Percentiles rank a stretch among this genome's conserved stretches.
These are phyloP conservation scores for Simalia tracyae DNA, from an alignment of 2,797 vertebrate species.

Conservation along the genomic window DNA sequence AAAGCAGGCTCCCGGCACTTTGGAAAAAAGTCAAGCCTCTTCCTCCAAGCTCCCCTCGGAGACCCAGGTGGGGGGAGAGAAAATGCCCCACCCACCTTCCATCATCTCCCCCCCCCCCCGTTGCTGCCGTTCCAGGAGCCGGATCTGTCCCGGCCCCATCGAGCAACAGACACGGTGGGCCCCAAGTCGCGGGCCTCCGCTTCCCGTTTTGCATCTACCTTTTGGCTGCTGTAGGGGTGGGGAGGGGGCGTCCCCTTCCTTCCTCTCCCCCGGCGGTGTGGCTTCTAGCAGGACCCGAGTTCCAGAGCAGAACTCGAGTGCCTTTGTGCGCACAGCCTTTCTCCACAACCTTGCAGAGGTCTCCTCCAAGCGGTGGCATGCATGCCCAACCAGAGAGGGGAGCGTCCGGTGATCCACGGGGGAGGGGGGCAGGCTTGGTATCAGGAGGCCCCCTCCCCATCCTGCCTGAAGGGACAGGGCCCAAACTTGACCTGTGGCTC, in stretches of 20 bases:
- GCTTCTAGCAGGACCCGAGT: not conserved
- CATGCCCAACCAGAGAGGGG: not conserved
- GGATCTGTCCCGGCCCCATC: not conserved
- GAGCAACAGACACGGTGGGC: not conserved
- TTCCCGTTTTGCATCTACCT: not conserved
- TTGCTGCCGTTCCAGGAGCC: not conserved
- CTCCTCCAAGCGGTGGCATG: not conserved
- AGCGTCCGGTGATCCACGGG: too few relatives aligned
- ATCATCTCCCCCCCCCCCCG: not conserved
- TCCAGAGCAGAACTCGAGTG: not conserved
- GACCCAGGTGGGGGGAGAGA: not conserved
- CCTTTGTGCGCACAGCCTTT: rapidly evolving
- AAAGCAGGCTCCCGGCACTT: too few relatives aligned
- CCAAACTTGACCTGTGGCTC: slow-evolving; percentile 72
- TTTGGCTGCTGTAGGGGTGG: not conserved
- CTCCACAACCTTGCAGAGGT: too few relatives aligned
- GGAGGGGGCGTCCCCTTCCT: not conserved
- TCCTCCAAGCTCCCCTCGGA: not conserved
- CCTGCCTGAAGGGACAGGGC: slow-evolving; percentile 11
- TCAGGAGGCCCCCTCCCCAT: not conserved
- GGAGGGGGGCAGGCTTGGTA: rapidly evolving
- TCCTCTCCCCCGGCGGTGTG: not conserved
- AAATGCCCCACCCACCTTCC: not conserved
- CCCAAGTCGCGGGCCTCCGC: not conserved
- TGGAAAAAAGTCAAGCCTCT: not conserved